A percentile compares a stretch with the other conserved stretches of the same genome.
phyloP scores from a whole-genome alignment of 2,888 invertebrate genomes.

The Daptonema setosum region DNA sequence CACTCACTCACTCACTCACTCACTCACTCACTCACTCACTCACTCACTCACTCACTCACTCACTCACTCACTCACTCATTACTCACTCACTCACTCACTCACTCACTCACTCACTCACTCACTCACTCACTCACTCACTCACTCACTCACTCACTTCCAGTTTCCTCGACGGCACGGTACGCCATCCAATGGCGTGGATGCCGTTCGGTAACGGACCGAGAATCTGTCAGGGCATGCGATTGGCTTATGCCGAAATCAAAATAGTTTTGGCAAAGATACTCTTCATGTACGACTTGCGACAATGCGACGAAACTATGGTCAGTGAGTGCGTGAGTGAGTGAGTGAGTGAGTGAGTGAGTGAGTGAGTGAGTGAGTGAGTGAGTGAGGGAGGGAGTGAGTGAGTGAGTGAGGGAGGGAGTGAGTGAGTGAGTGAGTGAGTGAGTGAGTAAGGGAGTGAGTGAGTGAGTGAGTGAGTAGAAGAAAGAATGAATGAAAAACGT shows the following conservation, averaged over 20 bases:
- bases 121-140: background rate
- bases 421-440: too few relatives aligned
- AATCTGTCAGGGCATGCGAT: background rate
- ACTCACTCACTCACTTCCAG: background rate
- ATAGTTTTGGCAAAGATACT: background rate
- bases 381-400: too few relatives aligned
- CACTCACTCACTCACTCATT: background rate
- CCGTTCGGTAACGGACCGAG: background rate
- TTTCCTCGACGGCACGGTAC: background rate
- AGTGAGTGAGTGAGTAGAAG: too few relatives aligned
- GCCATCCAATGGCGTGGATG: background rate
- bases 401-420: too few relatives aligned
- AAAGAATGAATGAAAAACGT: too few relatives aligned
- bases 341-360: too few relatives aligned
- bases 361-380: too few relatives aligned
- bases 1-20: background rate
- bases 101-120: background rate
- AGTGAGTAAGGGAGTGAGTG: too few relatives aligned
- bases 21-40: background rate
- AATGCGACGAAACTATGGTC: background rate
- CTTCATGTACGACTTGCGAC: background rate
- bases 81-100: background rate
- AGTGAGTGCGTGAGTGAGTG: too few relatives aligned
- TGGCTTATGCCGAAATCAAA: background rate
- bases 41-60: background rate